phyloP scores from a whole-genome alignment of 2,888 invertebrate species.

The Chloroclysta siterata region DNA sequence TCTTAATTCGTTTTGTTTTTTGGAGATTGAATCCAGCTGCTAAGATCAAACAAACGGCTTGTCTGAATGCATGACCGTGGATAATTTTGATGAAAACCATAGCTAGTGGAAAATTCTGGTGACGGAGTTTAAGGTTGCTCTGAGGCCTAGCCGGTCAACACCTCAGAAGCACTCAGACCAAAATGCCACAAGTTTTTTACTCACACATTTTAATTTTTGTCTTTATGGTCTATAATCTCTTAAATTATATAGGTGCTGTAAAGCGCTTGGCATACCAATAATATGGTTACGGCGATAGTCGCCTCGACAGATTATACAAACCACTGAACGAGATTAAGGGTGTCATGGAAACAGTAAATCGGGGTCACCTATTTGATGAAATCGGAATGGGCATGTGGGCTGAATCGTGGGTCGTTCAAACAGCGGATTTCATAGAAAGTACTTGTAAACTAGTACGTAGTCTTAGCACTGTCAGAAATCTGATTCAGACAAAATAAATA shows the following conservation, averaged over 20 bases:
- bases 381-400: slow-evolving; percentile 20
- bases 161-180: not conserved
- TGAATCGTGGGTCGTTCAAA: slow-evolving; percentile 18
- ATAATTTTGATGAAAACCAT: not conserved
- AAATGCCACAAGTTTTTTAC: not conserved
- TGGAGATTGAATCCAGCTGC: not conserved
- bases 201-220: too few species aligned
- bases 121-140: not conserved
- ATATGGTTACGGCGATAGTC: not conserved
- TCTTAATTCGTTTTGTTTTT: not conserved
- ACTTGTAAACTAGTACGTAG: not conserved
- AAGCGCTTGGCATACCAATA: slow-evolving; percentile 3
- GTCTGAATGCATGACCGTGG: not conserved
- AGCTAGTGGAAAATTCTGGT: not conserved
- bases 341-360: slow-evolving; percentile 24
- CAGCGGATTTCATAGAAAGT: slow-evolving; percentile 7
- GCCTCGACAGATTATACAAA: slow-evolving; percentile 9
- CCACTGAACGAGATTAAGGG: slow-evolving; percentile 17
- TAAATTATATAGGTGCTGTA: not conserved
- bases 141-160: not conserved
- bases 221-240: too few species aligned
- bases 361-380: slow-evolving; percentile 25
- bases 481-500: too few species aligned
- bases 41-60: not conserved
- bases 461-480: too few species aligned